Percentiles rank a stretch among this genome's conserved stretches.
These are phyloP conservation scores for Axis porcinus DNA, from an alignment of 2,113 vertebrate species.

Conservation along the genomic window DNA sequence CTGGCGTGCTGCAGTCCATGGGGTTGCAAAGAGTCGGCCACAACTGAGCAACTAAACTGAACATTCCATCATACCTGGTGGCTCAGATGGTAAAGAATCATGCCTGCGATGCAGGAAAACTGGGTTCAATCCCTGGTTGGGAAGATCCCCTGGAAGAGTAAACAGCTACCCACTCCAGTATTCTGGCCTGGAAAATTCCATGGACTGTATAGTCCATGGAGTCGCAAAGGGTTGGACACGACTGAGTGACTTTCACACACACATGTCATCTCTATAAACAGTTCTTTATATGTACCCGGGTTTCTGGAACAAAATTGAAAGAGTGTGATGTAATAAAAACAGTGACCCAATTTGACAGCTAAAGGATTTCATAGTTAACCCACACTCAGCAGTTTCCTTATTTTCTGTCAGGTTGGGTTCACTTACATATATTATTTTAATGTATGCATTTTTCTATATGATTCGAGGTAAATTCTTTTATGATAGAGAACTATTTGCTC, in stretches of 20 bases:
- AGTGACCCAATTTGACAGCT: background rate
- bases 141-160: background rate
- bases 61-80: background rate
- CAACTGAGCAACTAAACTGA: background rate
- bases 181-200: background rate
- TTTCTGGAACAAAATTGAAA: background rate
- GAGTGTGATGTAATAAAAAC: background rate
- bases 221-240: accelerated
- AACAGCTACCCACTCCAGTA: background rate
- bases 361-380: background rate
- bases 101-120: background rate
- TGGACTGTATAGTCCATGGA: background rate
- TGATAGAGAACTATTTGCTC: background rate
- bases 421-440: background rate
- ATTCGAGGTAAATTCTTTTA: background rate
- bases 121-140: background rate
- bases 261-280: background rate
- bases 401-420: background rate
- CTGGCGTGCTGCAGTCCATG: background rate
- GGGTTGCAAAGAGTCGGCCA: background rate
- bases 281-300: background rate
- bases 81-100: background rate
- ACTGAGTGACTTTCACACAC: background rate
- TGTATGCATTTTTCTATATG: background rate
- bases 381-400: background rate